Conservation (phyloP, 2,113 vertebrate genomes). For the Hirundichthys speculiger region DNA sequence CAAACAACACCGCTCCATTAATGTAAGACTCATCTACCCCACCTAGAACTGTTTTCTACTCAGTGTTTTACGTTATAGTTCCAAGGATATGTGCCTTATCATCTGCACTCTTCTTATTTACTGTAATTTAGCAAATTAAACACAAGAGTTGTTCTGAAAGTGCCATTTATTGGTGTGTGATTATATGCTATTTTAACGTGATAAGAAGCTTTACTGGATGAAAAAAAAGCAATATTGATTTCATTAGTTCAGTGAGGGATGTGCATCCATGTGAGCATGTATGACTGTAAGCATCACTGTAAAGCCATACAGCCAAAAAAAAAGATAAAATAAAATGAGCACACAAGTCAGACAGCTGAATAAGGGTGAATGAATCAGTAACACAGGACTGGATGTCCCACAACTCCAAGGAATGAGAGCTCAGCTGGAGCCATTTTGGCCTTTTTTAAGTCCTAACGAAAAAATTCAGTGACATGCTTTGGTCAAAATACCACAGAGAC, state of each 20-base stretch:
- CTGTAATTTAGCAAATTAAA: constrained; percentile 1
- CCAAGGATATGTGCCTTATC: too few relatives aligned
- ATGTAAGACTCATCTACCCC: background rate
- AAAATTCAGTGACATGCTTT: too few relatives aligned
- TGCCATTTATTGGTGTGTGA: constrained; percentile 17
- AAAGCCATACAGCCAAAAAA: background rate
- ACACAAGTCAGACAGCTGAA: background rate
- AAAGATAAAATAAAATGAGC: too few relatives aligned
- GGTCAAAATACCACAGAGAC: too few relatives aligned
- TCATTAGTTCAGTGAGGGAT: constrained; percentile 39
- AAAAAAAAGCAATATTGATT: constrained; percentile 51
- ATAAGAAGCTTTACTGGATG: constrained; percentile 41
- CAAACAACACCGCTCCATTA: too few relatives aligned
- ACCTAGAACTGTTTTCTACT: background rate
- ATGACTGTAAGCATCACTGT: constrained; percentile 35
- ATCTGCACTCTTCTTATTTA: background rate
- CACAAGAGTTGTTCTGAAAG: constrained; percentile 1
- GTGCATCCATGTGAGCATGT: constrained; percentile 8
- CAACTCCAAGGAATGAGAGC: constrained; percentile 20
- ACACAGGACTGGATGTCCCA: constrained; percentile 21
- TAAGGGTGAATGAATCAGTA: background rate
- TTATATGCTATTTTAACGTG: constrained; percentile 18
- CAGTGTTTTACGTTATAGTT: too few relatives aligned
- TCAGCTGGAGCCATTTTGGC: too few relatives aligned
- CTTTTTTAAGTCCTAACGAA: too few relatives aligned